Percentiles rank a stretch among this genome's conserved stretches.
phyloP scores from a whole-genome alignment of 2,888 invertebrate genomes.

The Erebia epiphron region DNA sequence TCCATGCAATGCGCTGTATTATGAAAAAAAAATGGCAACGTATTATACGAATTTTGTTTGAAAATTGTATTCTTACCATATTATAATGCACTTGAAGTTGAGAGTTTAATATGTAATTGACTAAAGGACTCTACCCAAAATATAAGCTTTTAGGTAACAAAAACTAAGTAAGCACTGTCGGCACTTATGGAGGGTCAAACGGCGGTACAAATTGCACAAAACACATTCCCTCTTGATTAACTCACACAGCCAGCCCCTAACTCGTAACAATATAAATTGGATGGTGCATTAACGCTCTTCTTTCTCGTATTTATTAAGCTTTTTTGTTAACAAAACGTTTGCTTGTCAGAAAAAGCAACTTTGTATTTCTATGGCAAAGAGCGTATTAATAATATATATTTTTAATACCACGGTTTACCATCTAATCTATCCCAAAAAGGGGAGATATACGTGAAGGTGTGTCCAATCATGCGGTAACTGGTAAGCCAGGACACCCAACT shows the following conservation, averaged over 20 bases:
- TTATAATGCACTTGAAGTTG: neutral
- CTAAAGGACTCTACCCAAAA: neutral
- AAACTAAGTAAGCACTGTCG: constrained; percentile 38
- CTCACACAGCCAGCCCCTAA: constrained; percentile 42
- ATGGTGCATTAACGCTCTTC: constrained; percentile 8
- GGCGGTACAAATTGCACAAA: constrained; percentile 68
- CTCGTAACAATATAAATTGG: constrained; percentile 22
- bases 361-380: constrained; percentile 2
- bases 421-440: too few relatives aligned
- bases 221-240: constrained; percentile 72
- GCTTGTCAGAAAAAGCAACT: neutral
- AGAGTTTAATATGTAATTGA: neutral
- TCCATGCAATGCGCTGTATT: too few relatives aligned
- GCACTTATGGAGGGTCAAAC: constrained; percentile 70
- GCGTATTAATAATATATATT: neutral
- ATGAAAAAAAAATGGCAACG: too few relatives aligned
- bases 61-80: too few relatives aligned
- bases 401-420: neutral
- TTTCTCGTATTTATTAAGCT: neutral
- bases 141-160: constrained; percentile 6
- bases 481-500: too few relatives aligned
- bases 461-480: too few relatives aligned
- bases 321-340: neutral
- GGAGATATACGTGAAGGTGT: too few relatives aligned
- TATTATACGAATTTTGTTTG: too few relatives aligned